Evolutionary conservation across 1,140 invertebrate species (phyloP).

Genomic region (Phymastichus coffea): DNA sequence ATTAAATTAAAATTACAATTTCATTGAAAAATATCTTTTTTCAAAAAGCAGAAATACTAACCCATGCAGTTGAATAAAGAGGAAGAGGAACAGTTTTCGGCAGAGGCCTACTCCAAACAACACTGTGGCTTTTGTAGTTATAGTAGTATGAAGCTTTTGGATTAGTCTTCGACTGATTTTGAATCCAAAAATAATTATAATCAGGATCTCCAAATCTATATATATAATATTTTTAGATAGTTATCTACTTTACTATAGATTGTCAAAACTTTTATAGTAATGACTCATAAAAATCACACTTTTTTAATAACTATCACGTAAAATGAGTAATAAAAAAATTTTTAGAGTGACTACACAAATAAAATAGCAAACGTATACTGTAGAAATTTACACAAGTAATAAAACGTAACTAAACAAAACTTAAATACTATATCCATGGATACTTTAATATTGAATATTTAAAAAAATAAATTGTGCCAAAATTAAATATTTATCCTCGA

Average conservation of each 20-base stretch:
- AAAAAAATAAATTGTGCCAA: too few species aligned
- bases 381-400: too few species aligned
- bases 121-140: conserved; percentile 27
- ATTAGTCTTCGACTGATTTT: conserved; percentile 31
- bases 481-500: too few species aligned
- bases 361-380: too few species aligned
- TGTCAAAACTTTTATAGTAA: too few species aligned
- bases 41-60: conserved; percentile 9
- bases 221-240: conserved; percentile 10
- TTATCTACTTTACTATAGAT: neutral
- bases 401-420: too few species aligned
- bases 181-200: conserved; percentile 34
- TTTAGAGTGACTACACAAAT: too few species aligned
- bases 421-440: too few species aligned
- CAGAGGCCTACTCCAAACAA: conserved; percentile 30
- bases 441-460: too few species aligned
- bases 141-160: conserved; percentile 26
- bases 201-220: conserved; percentile 33
- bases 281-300: neutral
- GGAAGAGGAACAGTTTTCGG: conserved; percentile 19
- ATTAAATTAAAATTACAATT: neutral
- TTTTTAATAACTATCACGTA: neutral
- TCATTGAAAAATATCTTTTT: too few species aligned
- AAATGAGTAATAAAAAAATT: conserved; percentile 2
- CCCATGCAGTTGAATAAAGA: conserved; percentile 6